Percentiles rank a stretch among this genome's conserved stretches.
Evolutionary conservation across 1,140 invertebrate genomes (phyloP).

Genomic region (Augochlora pura): DNA sequence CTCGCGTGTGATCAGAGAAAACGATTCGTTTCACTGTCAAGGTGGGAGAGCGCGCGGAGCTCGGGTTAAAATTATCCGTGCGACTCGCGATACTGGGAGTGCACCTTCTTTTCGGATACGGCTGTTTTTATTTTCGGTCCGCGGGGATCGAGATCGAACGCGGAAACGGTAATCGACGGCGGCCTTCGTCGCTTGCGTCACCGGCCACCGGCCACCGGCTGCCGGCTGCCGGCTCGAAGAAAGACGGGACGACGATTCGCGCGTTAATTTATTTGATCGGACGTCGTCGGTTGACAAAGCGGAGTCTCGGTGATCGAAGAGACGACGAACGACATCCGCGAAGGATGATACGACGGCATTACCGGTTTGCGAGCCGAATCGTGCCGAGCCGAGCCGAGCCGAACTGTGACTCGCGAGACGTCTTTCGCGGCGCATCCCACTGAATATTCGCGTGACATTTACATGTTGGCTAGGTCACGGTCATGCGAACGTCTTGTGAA

Average conservation of each 20-base stretch:
- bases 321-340: no score
- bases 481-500: constrained; percentile 26
- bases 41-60: constrained; percentile 8
- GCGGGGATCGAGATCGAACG: not conserved
- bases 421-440: constrained; percentile 26
- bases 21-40: constrained; percentile 42
- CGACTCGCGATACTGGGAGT: not conserved
- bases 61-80: constrained; percentile 23
- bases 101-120: not conserved
- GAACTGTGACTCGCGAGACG: no score
- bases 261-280: constrained; percentile 1
- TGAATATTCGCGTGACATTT: constrained; percentile 55
- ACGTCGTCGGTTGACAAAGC: not conserved
- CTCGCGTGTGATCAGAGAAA: not conserved
- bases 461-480: constrained; percentile 60
- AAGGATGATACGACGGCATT: constrained; percentile 19
- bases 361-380: constrained; percentile 24
- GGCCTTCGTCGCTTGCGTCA: not conserved
- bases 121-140: no score
- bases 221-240: not conserved
- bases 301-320: not conserved
- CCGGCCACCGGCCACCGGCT: no score
- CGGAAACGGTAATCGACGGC: not conserved
- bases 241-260: not conserved
- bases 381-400: no score